Percentiles rank a stretch among this genome's conserved stretches.
Evolutionary conservation across 2,797 vertebrate species (phyloP).

Genomic region (Paguma larvata): DNA sequence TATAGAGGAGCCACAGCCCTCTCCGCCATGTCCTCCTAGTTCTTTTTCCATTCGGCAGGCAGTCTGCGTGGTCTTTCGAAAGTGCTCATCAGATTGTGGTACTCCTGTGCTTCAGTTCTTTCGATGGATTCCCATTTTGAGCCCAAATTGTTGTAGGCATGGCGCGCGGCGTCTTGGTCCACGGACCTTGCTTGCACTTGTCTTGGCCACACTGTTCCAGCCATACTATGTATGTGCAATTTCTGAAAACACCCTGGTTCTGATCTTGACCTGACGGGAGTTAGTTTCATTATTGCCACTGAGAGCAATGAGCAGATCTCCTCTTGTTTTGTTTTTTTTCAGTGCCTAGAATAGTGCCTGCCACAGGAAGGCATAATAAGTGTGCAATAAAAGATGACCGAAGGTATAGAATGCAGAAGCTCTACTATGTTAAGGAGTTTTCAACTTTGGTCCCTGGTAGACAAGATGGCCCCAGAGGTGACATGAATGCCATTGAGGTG

Average conservation of each 20-base stretch:
- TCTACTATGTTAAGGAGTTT: constrained; percentile 28
- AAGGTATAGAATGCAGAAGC: background rate
- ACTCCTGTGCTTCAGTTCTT: background rate
- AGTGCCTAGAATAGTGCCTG: background rate
- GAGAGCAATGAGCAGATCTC: background rate
- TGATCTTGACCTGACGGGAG: constrained; percentile 7
- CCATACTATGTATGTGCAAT: background rate
- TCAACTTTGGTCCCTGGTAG: background rate
- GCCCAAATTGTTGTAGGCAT: background rate
- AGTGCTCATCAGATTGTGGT: background rate
- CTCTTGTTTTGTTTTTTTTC: background rate
- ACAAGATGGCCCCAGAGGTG: constrained; percentile 19
- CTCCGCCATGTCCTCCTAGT: background rate
- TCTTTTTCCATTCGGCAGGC: background rate
- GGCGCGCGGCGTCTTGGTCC: background rate
- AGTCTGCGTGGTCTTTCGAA: background rate
- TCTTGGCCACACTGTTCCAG: background rate
- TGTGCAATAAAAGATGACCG: constrained; percentile 9
- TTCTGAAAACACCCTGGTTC: background rate
- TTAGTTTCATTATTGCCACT: background rate
- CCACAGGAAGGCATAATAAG: background rate
- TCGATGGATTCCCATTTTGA: background rate
- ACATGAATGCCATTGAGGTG: background rate
- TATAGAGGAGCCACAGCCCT: background rate
- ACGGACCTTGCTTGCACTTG: background rate